Base-by-base conservation (phyloP, 2,113 vertebrate genomes). In the Chloroceryle aenea region DNA sequence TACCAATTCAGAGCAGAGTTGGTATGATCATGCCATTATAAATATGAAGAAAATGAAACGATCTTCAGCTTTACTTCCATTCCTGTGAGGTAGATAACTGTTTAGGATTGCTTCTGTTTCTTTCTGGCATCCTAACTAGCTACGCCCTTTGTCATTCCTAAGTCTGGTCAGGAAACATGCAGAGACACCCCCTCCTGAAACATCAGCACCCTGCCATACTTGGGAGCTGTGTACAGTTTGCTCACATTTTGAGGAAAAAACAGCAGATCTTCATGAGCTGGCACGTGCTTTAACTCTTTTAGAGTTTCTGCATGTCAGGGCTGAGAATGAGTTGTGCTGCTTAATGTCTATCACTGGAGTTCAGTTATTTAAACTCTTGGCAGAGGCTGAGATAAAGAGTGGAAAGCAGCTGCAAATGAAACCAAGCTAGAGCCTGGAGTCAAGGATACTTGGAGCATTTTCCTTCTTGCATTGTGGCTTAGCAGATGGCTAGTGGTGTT, bases 1-100 rank as follows among this genome's bases (percentile, higher is more conserved):
- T 22, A 34, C 34, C 43, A 40, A 40, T 67, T 69, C 4, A 85
- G 23, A 63, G 30, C 62, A 61, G 27, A 23, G 21, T n/a, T 5
- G 3, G 0, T 63, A 4, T 23, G 27, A 21, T 85, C 43, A 4
- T 32, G 21, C 64, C 0, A 0, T 76, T 74, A 62, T 0, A 71
- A 75, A 43, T 18, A 22, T 0, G 14, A 19, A 42, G 25, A 47
- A 79, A 86, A 76, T 1, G 87, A 12, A 93, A 10, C 9, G 2
- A 5, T 11, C 25, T 38, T 62, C 36, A 69, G 48, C 7, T 43
- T 82, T 68, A 8, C 34, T 69, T 86, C 29, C 32, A 6, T 55
- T 83, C 43, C 38, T 58, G 0, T 47, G 61, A 78, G 19, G 56
- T 2, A 4, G 34, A 4, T 58, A 48, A 27, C 59, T 76, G 23